Conservation (phyloP, 2,888 invertebrate genomes). For the Tipula unca region DNA sequence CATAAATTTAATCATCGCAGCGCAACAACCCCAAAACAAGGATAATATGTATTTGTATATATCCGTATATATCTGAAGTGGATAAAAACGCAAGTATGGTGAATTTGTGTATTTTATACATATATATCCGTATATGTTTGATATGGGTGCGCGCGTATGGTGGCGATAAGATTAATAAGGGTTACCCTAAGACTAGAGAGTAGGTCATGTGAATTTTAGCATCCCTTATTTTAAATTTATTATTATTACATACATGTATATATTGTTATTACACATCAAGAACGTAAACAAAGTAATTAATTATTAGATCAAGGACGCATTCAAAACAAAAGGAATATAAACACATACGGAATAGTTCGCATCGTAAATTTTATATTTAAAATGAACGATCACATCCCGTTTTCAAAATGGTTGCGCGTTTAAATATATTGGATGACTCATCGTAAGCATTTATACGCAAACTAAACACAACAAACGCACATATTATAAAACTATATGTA, state of each 20-base stretch:
- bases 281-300: neutral
- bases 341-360: neutral
- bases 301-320: neutral
- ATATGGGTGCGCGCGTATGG: neutral
- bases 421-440: neutral
- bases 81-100: neutral
- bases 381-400: neutral
- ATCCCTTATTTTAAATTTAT: neutral
- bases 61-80: neutral
- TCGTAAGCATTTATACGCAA: neutral
- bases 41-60: neutral
- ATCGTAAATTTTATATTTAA: neutral
- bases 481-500: conserved; percentile 1
- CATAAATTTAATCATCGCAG: conserved; percentile 14
- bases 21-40: neutral
- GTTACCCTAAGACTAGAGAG: neutral
- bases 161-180: conserved; percentile 14
- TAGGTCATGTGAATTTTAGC: conserved; percentile 2
- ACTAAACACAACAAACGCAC: neutral
- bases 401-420: neutral
- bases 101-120: neutral
- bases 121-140: neutral
- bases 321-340: no score
- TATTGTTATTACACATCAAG: neutral
- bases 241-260: neutral